Evolutionary conservation across 1,140 invertebrate species (phyloP), one percentile per base, ranked within the genome.

Genomic region (Doryteuthis pealeii): DNA sequence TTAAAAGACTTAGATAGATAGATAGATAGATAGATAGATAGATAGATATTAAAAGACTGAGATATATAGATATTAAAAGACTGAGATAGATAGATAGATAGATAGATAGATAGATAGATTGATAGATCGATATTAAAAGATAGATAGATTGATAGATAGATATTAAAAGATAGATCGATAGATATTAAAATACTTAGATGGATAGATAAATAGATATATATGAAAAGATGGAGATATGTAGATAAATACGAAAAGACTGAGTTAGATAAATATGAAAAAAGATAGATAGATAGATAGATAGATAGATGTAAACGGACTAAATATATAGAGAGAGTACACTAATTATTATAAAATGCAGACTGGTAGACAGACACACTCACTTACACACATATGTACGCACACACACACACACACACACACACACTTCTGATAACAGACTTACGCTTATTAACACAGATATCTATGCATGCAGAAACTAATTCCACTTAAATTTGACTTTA

Each of bases 321-420:
- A 49, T 49, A 49, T 49, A 49, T 49, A 49, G 8, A 49, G 8
- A 49, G n/a, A n/a, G n/a, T 49, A 49, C 22, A 49, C 22, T 10
- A 10, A 49, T 49, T 10, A 10, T 10, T 49, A 49, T 49, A 49
- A 49, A 10, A 22, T 49, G n/a, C n/a, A n/a, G n/a, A 49, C 45
- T 10, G 45, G 22, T 49, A 49, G 8, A 49, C 22, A 49, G 8
- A 49, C 45, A 49, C 45, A 49, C 22, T 10, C 45, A 49, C 45
- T 49, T 49, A 49, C 45, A 49, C 45, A 49, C 45, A 49, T 49
- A 10, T 22, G 45, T 49, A 18, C 45, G 18, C 18, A 10, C 45
- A 49, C n/a, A 71, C 70, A 71, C n/a, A 54, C 40, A 45, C n/a
- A 71, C 70, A 71, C 40, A 54, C 30, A 32, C 26, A 2, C 3